Conservation (phyloP, 2,113 vertebrate genomes). For the Silurus asotus region DNA sequence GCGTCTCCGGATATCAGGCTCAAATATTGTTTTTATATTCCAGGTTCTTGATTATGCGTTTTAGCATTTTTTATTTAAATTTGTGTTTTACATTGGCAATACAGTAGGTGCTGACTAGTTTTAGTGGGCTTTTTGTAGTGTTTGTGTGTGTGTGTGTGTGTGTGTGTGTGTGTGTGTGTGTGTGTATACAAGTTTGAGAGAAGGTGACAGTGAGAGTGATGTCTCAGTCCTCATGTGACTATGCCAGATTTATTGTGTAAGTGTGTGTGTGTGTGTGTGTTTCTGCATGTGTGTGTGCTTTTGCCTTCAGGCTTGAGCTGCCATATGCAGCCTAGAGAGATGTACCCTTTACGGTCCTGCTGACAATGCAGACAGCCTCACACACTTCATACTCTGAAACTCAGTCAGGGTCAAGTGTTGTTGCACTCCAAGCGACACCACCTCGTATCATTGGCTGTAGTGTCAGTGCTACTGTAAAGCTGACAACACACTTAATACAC, state of each 20-base stretch:
- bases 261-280: background rate
- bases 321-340: constrained; percentile 40
- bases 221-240: background rate
- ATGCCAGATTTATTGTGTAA: background rate
- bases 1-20: background rate
- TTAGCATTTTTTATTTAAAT: background rate
- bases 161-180: constrained; percentile 2
- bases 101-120: background rate
- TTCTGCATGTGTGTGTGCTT: background rate
- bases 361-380: constrained; percentile 36
- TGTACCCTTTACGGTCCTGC: constrained; percentile 16
- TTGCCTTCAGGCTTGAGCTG: constrained; percentile 36
- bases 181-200: background rate
- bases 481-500: constrained; percentile 36
- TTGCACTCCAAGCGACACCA: constrained; percentile 33
- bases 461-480: constrained; percentile 31
- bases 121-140: background rate
- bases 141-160: background rate
- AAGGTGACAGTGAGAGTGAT: background rate
- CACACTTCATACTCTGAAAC: constrained; percentile 35
- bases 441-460: constrained; percentile 28
- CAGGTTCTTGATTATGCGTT: background rate
- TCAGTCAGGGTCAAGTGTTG: constrained; percentile 42
- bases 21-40: background rate
- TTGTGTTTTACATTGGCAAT: background rate